phyloP scores from a whole-genome alignment of 2,797 vertebrate species.

The Mionectes olivaceus region DNA sequence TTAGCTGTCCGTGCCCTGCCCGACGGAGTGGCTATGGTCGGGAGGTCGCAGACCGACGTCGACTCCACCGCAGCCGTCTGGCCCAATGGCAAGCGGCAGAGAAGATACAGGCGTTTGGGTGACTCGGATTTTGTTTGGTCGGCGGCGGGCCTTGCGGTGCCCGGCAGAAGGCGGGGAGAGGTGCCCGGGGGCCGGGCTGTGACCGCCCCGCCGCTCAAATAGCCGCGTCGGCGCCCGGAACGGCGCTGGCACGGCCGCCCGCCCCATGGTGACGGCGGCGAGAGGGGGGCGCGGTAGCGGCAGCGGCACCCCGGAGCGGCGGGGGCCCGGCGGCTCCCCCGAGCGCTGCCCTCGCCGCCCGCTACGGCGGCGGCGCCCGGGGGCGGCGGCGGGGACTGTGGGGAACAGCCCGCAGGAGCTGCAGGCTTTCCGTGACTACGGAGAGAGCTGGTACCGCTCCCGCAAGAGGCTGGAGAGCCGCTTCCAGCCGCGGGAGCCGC shows the following conservation, averaged over 20 bases:
- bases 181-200: background rate
- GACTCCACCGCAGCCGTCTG: fast-evolving
- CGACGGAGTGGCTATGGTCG: fast-evolving
- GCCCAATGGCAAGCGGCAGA: fast-evolving
- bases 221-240: background rate
- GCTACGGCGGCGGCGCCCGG: background rate
- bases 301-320: background rate
- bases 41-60: fast-evolving
- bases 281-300: background rate
- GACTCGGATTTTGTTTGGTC: background rate
- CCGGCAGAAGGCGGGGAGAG: background rate
- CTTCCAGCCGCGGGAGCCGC: slow-evolving; percentile 83
- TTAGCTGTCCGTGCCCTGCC: fast-evolving
- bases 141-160: background rate
- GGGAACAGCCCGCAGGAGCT: slow-evolving; percentile 53
- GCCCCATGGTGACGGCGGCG: background rate
- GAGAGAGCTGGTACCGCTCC: slow-evolving; percentile 86
- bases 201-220: background rate
- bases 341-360: background rate
- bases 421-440: slow-evolving; percentile 85
- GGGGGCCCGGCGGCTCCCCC: background rate
- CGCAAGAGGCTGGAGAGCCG: slow-evolving; percentile 83
- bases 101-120: fast-evolving
- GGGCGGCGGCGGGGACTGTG: background rate
- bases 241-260: background rate